phyloP scores from a whole-genome alignment of 2,888 invertebrate genomes.

The Ennomos fuscantarius region DNA sequence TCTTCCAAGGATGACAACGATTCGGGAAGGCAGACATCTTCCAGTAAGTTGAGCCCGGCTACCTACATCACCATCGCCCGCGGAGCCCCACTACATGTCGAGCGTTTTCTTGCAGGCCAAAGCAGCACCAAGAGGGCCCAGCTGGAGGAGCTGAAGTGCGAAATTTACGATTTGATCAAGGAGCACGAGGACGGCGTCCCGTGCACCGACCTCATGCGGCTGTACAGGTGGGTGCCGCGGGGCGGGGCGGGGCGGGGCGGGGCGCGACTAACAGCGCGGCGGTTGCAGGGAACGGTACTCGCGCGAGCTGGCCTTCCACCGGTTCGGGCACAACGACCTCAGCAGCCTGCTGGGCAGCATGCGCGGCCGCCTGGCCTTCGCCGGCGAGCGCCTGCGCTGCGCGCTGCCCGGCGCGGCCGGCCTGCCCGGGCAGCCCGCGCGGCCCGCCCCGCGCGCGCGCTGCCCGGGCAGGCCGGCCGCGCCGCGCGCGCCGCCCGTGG shows the following conservation, averaged over 20 bases:
- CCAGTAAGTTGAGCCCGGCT: constrained; percentile 54
- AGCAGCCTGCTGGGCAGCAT: constrained; percentile 57
- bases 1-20: constrained; percentile 49
- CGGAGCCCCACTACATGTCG: too few species aligned
- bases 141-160: constrained; percentile 57
- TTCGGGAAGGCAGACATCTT: constrained; percentile 58
- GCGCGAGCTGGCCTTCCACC: constrained; percentile 62
- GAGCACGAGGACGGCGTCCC: constrained; percentile 73
- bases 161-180: constrained; percentile 60
- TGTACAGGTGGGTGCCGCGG: constrained; percentile 65
- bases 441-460: constrained; percentile 24
- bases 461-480: constrained; percentile 20
- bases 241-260: too few species aligned
- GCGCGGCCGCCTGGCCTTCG: constrained; percentile 44
- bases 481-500: constrained; percentile 34
- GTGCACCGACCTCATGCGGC: constrained; percentile 70
- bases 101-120: constrained; percentile 42
- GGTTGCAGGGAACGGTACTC: constrained; percentile 58
- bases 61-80: not conserved
- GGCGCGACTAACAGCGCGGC: too few species aligned
- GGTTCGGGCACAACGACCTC: constrained; percentile 65
- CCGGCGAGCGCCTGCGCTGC: constrained; percentile 29
- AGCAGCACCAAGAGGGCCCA: constrained; percentile 46
- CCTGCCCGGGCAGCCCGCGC: constrained; percentile 22
- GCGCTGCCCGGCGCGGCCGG: constrained; percentile 26